Percentiles rank a stretch among this genome's conserved stretches.
Conservation (phyloP, 2,113 vertebrate genomes). For the Poeciliopsis turrubarensis region DNA sequence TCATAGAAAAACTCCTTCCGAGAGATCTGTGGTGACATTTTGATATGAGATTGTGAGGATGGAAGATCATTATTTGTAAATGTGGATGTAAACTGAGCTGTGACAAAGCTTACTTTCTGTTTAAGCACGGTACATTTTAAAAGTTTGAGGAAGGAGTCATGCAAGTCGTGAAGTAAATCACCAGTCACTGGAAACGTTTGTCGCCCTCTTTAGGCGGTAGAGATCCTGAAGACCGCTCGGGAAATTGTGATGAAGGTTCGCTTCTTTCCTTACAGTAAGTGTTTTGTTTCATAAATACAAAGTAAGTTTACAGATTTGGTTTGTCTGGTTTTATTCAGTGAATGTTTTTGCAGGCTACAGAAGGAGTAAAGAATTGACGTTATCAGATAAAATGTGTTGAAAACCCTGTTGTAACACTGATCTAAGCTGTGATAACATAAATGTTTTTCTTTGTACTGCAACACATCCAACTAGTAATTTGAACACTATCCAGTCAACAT, state of each 20-base stretch:
- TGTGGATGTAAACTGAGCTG: not conserved
- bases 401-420: not conserved
- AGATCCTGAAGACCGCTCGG: slow-evolving; percentile 95
- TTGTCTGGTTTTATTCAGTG: not conserved
- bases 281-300: not conserved
- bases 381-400: not conserved
- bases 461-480: not conserved
- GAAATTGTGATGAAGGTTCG: slow-evolving; percentile 97
- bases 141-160: not conserved
- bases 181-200: not conserved
- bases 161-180: not conserved
- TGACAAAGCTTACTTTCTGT: not conserved
- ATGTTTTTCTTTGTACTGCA: too few relatives aligned
- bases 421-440: too few relatives aligned
- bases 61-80: not conserved
- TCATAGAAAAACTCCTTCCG: not conserved
- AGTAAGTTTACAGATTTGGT: not conserved
- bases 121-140: not conserved
- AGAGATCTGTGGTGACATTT: not conserved
- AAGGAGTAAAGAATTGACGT: not conserved
- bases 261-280: slow-evolving; percentile 99
- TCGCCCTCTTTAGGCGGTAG: slow-evolving; percentile 86
- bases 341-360: not conserved
- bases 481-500: not conserved
- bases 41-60: not conserved